These are phyloP conservation scores for Streptopelia turtur DNA, from an alignment of 2,797 vertebrate genomes.

Conservation along the genomic window DNA sequence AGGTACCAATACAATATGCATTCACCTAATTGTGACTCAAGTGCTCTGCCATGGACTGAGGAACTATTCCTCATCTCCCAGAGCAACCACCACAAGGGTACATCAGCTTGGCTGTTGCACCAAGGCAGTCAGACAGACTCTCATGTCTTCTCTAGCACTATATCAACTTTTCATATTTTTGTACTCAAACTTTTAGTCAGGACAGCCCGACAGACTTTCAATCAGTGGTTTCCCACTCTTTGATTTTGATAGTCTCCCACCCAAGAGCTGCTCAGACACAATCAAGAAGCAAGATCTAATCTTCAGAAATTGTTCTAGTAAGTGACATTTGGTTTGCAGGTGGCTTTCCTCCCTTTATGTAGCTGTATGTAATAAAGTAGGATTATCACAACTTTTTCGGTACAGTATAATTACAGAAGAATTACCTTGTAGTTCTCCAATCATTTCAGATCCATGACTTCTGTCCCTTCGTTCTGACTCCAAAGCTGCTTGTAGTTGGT, in stretches of 20 bases:
- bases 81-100: background rate
- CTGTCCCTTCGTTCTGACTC: slow-evolving; percentile 93
- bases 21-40: background rate
- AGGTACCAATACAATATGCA: background rate
- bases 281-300: background rate
- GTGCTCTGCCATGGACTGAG: background rate
- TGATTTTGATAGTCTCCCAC: background rate
- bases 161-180: background rate
- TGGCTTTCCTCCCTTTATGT: background rate
- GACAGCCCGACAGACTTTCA: background rate
- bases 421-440: slow-evolving; percentile 94
- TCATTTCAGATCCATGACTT: slow-evolving; percentile 96
- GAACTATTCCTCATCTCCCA: background rate
- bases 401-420: background rate
- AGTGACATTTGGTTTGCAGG: background rate
- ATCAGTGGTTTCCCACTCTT: background rate
- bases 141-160: background rate
- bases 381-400: background rate
- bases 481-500: slow-evolving; percentile 91
- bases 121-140: background rate
- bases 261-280: background rate
- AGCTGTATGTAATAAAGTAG: background rate
- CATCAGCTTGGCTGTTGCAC: background rate
- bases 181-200: background rate
- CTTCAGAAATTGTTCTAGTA: background rate